A percentile compares a stretch with the other conserved stretches of the same genome.
Conservation (phyloP, 2,797 vertebrate genomes). For the Melanotaenia trifasciata region DNA sequence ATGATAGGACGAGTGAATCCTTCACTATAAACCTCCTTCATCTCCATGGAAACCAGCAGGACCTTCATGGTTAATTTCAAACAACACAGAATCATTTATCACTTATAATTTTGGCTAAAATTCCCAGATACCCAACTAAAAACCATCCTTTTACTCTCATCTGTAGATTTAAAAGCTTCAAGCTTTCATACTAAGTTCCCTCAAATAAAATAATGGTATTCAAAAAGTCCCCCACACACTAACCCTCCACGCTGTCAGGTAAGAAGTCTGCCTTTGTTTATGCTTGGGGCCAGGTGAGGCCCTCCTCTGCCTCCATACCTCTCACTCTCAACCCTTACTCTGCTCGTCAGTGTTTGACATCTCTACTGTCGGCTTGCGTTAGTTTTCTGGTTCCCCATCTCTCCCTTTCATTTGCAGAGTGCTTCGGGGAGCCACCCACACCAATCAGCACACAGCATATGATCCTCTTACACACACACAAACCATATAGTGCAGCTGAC, state of each 20-base stretch:
- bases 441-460: slow-evolving; percentile 62
- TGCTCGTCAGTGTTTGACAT: slow-evolving; percentile 56
- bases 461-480: slow-evolving; percentile 45
- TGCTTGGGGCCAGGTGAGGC: slow-evolving; percentile 17
- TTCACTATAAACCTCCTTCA: too few relatives aligned
- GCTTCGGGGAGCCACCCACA: slow-evolving; percentile 72
- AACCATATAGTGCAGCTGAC: slow-evolving; percentile 48
- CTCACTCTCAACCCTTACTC: slow-evolving; percentile 33
- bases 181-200: not conserved
- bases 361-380: slow-evolving; percentile 51
- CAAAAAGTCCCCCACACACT: not conserved
- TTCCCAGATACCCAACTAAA: too few relatives aligned
- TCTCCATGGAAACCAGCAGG: too few relatives aligned
- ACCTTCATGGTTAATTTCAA: not conserved
- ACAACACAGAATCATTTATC: not conserved
- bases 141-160: not conserved
- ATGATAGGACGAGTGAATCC: too few relatives aligned
- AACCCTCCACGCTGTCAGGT: not conserved
- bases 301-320: slow-evolving; percentile 25
- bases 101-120: not conserved
- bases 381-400: slow-evolving; percentile 50
- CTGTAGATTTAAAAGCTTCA: not conserved
- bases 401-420: slow-evolving; percentile 48
- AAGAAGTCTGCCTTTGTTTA: slow-evolving; percentile 8
- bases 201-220: not conserved